These are phyloP conservation scores for Callosobruchus maculatus DNA, from an alignment of 2,888 invertebrate species.

Conservation along the genomic window DNA sequence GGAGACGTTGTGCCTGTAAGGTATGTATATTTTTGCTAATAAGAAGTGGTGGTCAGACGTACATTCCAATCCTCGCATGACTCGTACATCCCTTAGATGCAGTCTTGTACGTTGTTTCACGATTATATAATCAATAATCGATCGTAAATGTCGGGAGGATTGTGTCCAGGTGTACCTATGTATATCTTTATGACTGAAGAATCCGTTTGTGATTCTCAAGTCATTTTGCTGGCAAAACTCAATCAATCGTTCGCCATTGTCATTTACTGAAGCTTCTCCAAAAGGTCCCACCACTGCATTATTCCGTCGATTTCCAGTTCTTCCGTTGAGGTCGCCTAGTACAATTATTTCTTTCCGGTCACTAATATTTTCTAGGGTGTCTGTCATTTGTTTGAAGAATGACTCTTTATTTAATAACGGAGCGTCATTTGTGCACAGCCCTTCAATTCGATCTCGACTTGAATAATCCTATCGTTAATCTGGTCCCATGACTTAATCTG, in stretches of 20 bases:
- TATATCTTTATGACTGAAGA: neutral
- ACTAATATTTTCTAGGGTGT: neutral
- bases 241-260: conserved; percentile 1
- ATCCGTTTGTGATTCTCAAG: conserved; percentile 1
- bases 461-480: neutral
- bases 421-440: neutral
- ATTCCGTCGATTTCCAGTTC: neutral
- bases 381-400: neutral
- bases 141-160: neutral
- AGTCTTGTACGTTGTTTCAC: neutral
- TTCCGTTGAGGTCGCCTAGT: neutral
- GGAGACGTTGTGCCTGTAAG: neutral
- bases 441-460: no score
- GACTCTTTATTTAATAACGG: neutral
- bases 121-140: neutral
- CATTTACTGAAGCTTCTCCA: neutral
- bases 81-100: neutral
- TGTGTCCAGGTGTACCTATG: neutral
- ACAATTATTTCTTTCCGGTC: neutral
- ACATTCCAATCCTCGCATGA: neutral
- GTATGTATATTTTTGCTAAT: neutral
- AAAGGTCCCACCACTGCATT: neutral
- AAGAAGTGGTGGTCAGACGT: neutral
- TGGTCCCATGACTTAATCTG: neutral
- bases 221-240: no score